Evolutionary conservation across 2,113 vertebrate species (phyloP).

Genomic region (Hippoglossus stenolepis): DNA sequence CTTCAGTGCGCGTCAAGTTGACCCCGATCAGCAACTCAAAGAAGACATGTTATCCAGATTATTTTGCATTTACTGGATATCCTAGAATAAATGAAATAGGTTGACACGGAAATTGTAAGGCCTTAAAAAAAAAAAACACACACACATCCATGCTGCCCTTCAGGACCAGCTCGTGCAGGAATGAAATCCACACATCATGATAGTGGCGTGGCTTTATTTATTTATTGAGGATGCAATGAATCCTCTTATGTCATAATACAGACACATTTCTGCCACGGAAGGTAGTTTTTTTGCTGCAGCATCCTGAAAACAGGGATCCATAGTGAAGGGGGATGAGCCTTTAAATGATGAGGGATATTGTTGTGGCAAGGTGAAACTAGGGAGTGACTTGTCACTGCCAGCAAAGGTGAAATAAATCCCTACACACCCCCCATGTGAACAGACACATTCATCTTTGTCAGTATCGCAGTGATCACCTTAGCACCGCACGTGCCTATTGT

Average conservation of each 20-base stretch:
- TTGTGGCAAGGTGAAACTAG: slow-evolving; percentile 59
- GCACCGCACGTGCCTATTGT: no score
- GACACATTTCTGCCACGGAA: background rate
- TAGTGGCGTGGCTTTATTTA: background rate
- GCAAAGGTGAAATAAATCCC: slow-evolving; percentile 35
- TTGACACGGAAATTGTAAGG: slow-evolving; percentile 1
- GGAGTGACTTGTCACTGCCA: slow-evolving; percentile 48
- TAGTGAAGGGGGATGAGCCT: slow-evolving; percentile 16
- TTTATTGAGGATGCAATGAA: background rate
- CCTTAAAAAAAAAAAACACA: background rate
- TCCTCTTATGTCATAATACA: background rate
- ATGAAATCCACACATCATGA: background rate
- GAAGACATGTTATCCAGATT: no score
- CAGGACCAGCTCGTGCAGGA: background rate
- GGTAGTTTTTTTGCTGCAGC: slow-evolving; percentile 7
- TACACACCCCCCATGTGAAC: background rate
- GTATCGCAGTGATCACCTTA: slow-evolving; percentile 6
- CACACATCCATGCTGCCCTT: background rate
- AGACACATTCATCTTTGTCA: slow-evolving; percentile 10
- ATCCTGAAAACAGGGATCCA: no score
- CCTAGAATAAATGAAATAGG: background rate
- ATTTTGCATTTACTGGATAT: no score
- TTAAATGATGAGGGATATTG: slow-evolving; percentile 47
- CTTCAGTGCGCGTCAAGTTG: slow-evolving; percentile 32
- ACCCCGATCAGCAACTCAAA: slow-evolving; percentile 10